Conservation (phyloP, 2,113 vertebrate genomes). For the Perognathus longimembris region DNA sequence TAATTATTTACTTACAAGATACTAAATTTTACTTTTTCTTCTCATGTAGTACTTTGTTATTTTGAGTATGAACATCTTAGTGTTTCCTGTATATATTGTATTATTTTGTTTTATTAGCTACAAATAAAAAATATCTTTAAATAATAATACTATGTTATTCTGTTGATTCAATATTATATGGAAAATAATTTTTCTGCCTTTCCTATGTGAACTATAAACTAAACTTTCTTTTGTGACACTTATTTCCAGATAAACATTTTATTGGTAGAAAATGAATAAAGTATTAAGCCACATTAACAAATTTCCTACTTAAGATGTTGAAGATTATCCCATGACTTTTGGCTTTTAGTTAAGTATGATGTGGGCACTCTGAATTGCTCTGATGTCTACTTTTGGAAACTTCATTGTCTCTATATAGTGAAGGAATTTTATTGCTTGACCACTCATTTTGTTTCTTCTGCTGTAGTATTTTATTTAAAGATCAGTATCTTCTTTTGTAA, state of each 20-base stretch:
- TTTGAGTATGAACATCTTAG: slow-evolving; percentile 7
- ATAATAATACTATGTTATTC: slow-evolving; percentile 64
- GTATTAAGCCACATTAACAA: neutral
- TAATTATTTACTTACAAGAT: neutral
- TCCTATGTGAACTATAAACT: slow-evolving; percentile 64
- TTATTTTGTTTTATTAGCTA: slow-evolving; percentile 54
- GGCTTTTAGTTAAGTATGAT: slow-evolving; percentile 17
- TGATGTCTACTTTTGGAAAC: neutral
- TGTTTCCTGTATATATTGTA: too few species aligned
- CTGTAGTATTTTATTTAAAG: neutral
- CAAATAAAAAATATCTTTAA: slow-evolving; percentile 54
- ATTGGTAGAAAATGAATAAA: slow-evolving; percentile 7
- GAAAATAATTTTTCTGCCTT: slow-evolving; percentile 54
- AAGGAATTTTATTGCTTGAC: neutral
- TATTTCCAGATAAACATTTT: slow-evolving; percentile 67
- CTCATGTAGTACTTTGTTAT: slow-evolving; percentile 18
- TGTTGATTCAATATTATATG: slow-evolving; percentile 50
- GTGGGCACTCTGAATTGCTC: neutral
- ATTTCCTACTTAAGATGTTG: neutral
- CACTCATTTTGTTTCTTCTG: slow-evolving; percentile 33
- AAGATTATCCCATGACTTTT: neutral
- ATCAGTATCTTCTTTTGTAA: neutral
- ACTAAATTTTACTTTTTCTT: neutral
- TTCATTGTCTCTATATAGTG: neutral
- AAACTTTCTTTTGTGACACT: slow-evolving; percentile 12